Evolutionary conservation across 2,797 vertebrate genomes (phyloP).

Genomic region (Danio aesculapii): DNA sequence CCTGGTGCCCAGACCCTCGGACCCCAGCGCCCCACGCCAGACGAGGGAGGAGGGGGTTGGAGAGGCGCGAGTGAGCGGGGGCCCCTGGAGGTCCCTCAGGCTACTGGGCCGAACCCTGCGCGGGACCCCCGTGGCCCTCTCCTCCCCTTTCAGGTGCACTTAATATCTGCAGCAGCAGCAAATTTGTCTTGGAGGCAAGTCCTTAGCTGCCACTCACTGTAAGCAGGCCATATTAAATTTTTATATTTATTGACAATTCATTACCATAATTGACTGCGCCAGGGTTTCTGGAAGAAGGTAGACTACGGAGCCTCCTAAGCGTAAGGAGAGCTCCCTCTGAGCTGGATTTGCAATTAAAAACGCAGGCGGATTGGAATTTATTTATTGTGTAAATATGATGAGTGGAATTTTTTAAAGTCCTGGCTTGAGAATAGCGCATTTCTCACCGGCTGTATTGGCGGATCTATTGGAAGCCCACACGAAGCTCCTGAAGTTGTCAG

Average conservation of each 20-base stretch:
- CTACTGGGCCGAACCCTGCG: slow-evolving; percentile 66
- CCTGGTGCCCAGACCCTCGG: slow-evolving; percentile 58
- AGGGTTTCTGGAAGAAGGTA: slow-evolving; percentile 86
- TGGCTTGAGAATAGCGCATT: slow-evolving; percentile 39
- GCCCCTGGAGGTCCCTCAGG: slow-evolving; percentile 69
- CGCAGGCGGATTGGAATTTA: slow-evolving; percentile 84
- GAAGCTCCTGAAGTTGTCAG: slow-evolving; percentile 84
- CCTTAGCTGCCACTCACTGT: slow-evolving; percentile 95
- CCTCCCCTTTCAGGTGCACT: slow-evolving; percentile 86
- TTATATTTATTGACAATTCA: slow-evolving; percentile 99
- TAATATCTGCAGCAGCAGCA: slow-evolving; percentile 94
- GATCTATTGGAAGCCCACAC: neutral
- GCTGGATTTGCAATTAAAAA: slow-evolving; percentile 98
- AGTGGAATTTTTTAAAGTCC: slow-evolving; percentile 80
- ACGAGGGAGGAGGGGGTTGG: slow-evolving; percentile 58
- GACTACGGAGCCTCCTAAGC: slow-evolving; percentile 84
- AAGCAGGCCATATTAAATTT: slow-evolving; percentile 97
- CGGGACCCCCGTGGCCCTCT: slow-evolving; percentile 67
- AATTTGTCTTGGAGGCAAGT: slow-evolving; percentile 95
- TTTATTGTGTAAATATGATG: slow-evolving; percentile 92
- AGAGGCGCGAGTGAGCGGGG: slow-evolving; percentile 54
- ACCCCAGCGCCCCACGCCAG: slow-evolving; percentile 48
- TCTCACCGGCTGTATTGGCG: neutral
- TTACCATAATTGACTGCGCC: slow-evolving; percentile 99
- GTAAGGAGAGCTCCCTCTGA: slow-evolving; percentile 84